Base-by-base conservation (phyloP, 2,113 vertebrate genomes). In the Eulemur rufifrons region DNA sequence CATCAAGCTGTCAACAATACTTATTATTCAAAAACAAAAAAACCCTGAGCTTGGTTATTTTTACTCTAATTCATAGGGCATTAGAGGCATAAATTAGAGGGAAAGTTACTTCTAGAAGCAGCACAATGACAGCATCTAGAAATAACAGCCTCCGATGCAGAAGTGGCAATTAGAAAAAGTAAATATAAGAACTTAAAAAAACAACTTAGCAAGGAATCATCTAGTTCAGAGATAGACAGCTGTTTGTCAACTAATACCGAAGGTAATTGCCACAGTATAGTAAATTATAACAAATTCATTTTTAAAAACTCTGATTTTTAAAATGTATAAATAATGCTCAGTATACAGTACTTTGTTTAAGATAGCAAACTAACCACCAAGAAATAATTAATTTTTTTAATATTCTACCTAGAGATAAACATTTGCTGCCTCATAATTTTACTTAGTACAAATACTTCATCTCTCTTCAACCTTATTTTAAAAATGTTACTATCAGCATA, bases 361-460 rank as follows among this genome's bases (percentile, higher is more conserved):
- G 66, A 86, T 32, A 93, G 29, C 94, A 96, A 86, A 91, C 27
- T 66, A 92, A 83, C 32, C 47, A 93, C 12, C 47, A 94, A 85
- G 50, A 91, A 92, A 78, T 94, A 21, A 94, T 77, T 92, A 45
- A 89, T 56, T 29, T 76, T 73, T 91, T 82, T 8, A 94, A 64
- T 71, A 86, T 78, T 77, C 7, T 92, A 37, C 37, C 37, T 94
- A 86, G 9, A 91, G 12, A 80, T 37, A 85, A 92, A 82, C 5
- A 71, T 56, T 77, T 82, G 64, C 61, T 69, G 18, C 27, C 52
- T 96, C 37, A 29, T 89, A 91, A 95, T 92, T 86, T 94, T 86
- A 94, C 54, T 86, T 96, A 77, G 2, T 63, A 64, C 20, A 94
- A 92, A 86, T 52, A 88, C 5, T 81, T 89, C 20, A 32, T 45